Evolutionary conservation across 2,888 invertebrate species (phyloP).

Genomic region (Tipula confusa): DNA sequence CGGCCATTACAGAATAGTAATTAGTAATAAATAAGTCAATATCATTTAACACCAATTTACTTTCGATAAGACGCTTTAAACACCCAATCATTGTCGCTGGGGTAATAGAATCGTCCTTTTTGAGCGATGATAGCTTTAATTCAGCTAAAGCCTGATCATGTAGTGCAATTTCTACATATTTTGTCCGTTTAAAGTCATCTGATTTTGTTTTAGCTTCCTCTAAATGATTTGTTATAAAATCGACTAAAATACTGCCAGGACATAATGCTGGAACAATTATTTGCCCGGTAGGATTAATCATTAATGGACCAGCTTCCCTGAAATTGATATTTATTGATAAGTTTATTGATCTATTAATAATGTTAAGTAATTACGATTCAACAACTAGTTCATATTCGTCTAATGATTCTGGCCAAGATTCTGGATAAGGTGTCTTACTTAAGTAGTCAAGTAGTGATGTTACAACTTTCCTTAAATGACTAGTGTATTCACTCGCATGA

Average conservation of each 20-base stretch:
- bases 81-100: slow-evolving; percentile 86
- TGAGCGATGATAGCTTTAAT: slow-evolving; percentile 66
- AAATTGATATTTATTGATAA: too few species aligned
- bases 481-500: slow-evolving; percentile 80
- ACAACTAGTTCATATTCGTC: slow-evolving; percentile 77
- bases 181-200: slow-evolving; percentile 64
- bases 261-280: slow-evolving; percentile 89
- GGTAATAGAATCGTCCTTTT: slow-evolving; percentile 87
- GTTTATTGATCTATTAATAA: neutral
- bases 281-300: slow-evolving; percentile 91
- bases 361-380: slow-evolving; percentile 68
- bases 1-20: slow-evolving; percentile 85
- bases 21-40: slow-evolving; percentile 77
- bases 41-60: slow-evolving; percentile 54
- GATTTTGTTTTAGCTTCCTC: slow-evolving; percentile 68
- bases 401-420: slow-evolving; percentile 67
- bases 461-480: slow-evolving; percentile 74
- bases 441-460: slow-evolving; percentile 78
- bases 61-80: slow-evolving; percentile 62
- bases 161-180: slow-evolving; percentile 72
- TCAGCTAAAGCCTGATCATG: slow-evolving; percentile 61
- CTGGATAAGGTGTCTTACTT: slow-evolving; percentile 62
- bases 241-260: slow-evolving; percentile 78
- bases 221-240: slow-evolving; percentile 75
- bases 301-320: slow-evolving; percentile 89